Percentiles rank a stretch among this genome's conserved stretches.
Conservation (phyloP, 2,113 vertebrate species). For the Zingel zingel region DNA sequence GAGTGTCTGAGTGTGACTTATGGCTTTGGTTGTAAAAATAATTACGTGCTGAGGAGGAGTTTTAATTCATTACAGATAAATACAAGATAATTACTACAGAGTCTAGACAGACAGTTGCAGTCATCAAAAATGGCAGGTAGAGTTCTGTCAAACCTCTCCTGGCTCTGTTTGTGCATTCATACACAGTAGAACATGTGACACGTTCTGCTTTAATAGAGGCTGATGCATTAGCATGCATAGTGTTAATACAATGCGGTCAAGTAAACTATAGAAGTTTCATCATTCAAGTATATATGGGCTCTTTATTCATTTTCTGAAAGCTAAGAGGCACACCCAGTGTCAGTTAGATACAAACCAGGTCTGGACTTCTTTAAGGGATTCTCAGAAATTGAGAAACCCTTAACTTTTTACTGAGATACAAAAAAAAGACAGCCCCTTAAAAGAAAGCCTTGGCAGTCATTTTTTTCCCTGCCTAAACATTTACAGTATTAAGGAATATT, state of each 20-base stretch:
- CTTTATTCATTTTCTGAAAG: conserved; percentile 2
- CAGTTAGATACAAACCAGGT: not conserved
- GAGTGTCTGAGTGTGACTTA: not conserved
- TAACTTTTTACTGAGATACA: not conserved
- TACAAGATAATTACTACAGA: not conserved
- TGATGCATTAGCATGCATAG: not conserved
- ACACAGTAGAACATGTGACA: not conserved
- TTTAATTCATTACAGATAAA: not conserved
- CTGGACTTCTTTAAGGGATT: conserved; percentile 25
- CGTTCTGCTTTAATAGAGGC: not conserved
- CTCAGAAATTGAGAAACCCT: conserved; percentile 13
- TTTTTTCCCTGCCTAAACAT: too few relatives aligned
- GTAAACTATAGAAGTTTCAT: not conserved
- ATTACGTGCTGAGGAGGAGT: not conserved
- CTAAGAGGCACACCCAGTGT: not conserved
- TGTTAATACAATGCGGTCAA: not conserved
- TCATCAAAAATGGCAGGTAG: not conserved
- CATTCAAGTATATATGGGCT: not conserved
- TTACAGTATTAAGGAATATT: not conserved
- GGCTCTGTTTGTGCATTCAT: not conserved
- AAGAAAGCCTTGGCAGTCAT: not conserved
- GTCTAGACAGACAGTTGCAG: not conserved
- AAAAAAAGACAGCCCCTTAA: not conserved
- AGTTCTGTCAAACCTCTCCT: not conserved
- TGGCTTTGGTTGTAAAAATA: not conserved